These are phyloP conservation scores for Palythoa heliodiscus DNA, from an alignment of 92 coral and sea anemone species.

Conservation along the genomic window DNA sequence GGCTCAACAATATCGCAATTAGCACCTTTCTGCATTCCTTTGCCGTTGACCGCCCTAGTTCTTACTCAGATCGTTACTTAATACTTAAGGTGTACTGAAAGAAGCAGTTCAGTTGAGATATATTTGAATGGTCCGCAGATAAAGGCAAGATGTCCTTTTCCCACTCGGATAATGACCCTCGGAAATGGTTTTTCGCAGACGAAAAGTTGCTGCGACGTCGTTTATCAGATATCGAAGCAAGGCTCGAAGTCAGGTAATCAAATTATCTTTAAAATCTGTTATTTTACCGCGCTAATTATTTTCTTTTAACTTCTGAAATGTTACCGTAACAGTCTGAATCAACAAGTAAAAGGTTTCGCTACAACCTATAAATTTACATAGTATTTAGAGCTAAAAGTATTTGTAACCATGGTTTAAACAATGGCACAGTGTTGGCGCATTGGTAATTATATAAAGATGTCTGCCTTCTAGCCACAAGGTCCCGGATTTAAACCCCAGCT, in stretches of 20 bases:
- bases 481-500: too few relatives aligned
- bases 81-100: neutral
- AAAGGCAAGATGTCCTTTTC: neutral
- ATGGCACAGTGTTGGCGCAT: neutral
- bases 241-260: slow-evolving; percentile 52
- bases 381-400: neutral
- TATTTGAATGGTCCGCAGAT: slow-evolving; percentile 4
- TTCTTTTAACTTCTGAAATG: too few relatives aligned
- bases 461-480: too few relatives aligned
- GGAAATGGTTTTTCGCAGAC: slow-evolving; percentile 86
- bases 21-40: too few relatives aligned
- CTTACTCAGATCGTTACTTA: too few relatives aligned
- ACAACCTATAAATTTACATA: neutral
- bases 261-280: neutral
- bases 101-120: neutral
- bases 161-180: slow-evolving; percentile 66
- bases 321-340: neutral
- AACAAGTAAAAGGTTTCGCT: neutral
- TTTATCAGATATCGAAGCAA: slow-evolving; percentile 70
- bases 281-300: neutral
- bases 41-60: too few relatives aligned
- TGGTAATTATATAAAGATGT: too few relatives aligned
- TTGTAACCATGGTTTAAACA: neutral
- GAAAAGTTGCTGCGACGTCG: slow-evolving; percentile 68
- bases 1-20: too few relatives aligned